These are phyloP conservation scores for Lepidochrysops patricia DNA, from an alignment of 2,888 invertebrate genomes.

Conservation along the genomic window DNA sequence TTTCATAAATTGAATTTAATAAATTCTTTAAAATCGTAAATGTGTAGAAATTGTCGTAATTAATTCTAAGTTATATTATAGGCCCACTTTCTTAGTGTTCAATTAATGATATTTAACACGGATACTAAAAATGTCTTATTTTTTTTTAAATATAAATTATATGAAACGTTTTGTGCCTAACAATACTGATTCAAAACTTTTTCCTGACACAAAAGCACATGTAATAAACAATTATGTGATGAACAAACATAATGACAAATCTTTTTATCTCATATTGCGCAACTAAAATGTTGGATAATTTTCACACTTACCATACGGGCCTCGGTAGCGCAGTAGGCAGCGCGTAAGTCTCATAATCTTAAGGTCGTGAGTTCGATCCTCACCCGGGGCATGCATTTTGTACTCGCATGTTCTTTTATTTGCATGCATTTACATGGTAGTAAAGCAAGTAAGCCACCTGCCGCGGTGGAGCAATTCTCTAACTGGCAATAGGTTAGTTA, in stretches of 20 bases:
- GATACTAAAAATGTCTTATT: no score
- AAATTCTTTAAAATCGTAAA: not conserved
- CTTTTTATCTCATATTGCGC: no score
- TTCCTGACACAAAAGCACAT: no score
- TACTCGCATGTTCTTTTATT: constrained; percentile 30
- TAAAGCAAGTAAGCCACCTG: constrained; percentile 19
- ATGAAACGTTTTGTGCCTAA: no score
- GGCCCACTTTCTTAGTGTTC: no score
- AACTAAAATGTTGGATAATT: constrained; percentile 10
- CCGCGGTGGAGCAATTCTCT: constrained; percentile 17
- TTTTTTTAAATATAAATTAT: no score
- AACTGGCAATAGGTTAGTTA: constrained; percentile 14
- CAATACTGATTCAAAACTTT: no score
- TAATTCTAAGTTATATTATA: not conserved
- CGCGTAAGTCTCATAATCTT: constrained; percentile 94
- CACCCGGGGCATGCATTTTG: constrained; percentile 77
- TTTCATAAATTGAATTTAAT: not conserved
- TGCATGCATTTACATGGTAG: constrained; percentile 10
- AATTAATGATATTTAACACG: no score
- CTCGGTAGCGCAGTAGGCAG: constrained; percentile 92
- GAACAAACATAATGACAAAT: no score
- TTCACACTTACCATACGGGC: constrained; percentile 36
- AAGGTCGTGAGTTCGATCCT: constrained; percentile 97
- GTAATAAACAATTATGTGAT: no score
- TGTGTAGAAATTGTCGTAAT: not conserved